phyloP scores from a whole-genome alignment of 2,113 vertebrate genomes.

The Erinaceus europaeus region DNA sequence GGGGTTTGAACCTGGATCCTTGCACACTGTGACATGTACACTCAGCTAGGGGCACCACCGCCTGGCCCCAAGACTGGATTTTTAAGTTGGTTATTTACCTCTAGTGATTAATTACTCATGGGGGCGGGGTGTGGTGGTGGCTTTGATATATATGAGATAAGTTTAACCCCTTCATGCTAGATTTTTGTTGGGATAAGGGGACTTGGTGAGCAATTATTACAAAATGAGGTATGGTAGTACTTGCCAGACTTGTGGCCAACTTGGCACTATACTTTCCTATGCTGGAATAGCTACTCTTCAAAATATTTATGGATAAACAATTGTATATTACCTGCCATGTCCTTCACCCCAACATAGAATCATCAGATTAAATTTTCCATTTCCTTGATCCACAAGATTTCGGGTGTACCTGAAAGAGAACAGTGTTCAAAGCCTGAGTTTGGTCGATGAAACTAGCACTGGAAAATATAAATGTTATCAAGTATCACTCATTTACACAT shows the following conservation, averaged over 20 bases:
- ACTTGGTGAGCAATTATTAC: not conserved
- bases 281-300: not conserved
- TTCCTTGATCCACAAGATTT: conserved; percentile 95
- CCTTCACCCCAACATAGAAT: conserved; percentile 99
- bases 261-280: not conserved
- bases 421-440: conserved; percentile 40
- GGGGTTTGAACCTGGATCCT: too few species aligned
- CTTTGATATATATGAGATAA: not conserved
- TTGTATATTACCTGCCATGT: conserved; percentile 94
- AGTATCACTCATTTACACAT: not conserved
- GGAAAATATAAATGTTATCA: conserved; percentile 24
- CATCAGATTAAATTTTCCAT: conserved; percentile 98
- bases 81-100: not conserved
- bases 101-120: not conserved
- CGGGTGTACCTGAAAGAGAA: conserved; percentile 91
- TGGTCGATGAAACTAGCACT: not conserved
- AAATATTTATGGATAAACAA: not conserved
- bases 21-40: too few species aligned
- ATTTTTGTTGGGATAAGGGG: not conserved
- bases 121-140: not conserved
- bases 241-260: not conserved
- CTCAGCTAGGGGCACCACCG: too few species aligned
- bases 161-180: not conserved
- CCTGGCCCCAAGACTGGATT: too few species aligned
- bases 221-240: not conserved